Evolutionary conservation across 2,113 vertebrate genomes (phyloP), one percentile per base, ranked within the genome.

Genomic region (Melanostigma gelatinosum): DNA sequence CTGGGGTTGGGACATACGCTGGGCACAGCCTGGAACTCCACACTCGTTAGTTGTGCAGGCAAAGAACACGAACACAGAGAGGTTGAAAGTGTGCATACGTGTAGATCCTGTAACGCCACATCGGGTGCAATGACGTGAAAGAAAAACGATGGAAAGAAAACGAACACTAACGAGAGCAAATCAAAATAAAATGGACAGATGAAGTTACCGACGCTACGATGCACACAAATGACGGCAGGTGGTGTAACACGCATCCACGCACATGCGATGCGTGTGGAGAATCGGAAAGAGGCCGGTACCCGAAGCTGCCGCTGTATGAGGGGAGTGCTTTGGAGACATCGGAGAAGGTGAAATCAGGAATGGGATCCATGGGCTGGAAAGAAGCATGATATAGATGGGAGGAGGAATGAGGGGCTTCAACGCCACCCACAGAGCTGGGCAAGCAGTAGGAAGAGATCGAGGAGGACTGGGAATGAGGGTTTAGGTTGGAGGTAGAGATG

Each of bases 301-400:
- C 97, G 81, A 95, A 94, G 94, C 96, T 96, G 93, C 95, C 94
- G 91, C 95, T 85, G 85, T 87, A 92, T 72, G 89, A 92, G 81
- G 92, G 88, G 77, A 85, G 95, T 88, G 91, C 94, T 80, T 95
- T 88, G 87, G 94, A 96, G 95, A 93, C 94, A 73, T 97, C 97
- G 84, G 96, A 95, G 93, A 93, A 94, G 93, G 95, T 91, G 13
- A 96, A 94, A 87, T 98, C 97, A 20, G 96, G 95, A 93, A 95
- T 95, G 91, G 97, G 93, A 79, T 98, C 97, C 97, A 95, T 95
- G 95, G 97, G 97, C 92, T 98, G 97, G 94, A 97, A 96, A 93
- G 96, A 96, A 88, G 95, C 93, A 88, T 97, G 96, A 94, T 95
- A 94, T 90, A 95, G 91, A 92, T 96, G 95, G 92, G 94, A 95